Evolutionary conservation across 2,797 vertebrate genomes (phyloP), one percentile per base, ranked within the genome.

Genomic region (Sciurus vulgaris): DNA sequence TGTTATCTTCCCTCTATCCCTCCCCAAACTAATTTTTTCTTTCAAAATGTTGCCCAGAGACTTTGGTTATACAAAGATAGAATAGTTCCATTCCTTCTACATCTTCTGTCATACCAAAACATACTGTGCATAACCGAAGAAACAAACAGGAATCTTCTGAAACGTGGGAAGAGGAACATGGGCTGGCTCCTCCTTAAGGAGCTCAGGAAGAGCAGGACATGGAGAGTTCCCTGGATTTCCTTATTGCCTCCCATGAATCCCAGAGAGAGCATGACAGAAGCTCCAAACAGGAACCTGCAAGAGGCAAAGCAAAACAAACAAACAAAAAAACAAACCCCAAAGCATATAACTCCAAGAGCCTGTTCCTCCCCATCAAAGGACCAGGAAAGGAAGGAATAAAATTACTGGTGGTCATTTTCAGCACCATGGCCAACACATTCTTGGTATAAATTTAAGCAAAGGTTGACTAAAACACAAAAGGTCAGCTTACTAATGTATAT

Each of bases 21-120:
- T 4, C 49, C 22, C 7, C 12, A 72, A 94, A 84, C 18, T 67
- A 13, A 54, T 83, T 10, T 61, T 61, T 86, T 92, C 14, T 93
- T 87, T 94, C 56, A 79, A 91, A 82, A 70, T 14, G 3, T 81
- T 79, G 84, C 22, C 11, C 26, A 93, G n/a, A 94, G 7, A 35
- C n/a, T 85, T 44, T 56, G 49, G 10, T 76, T 35, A 61, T 6
- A 93, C 56, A 41, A 69, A n/a, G 18, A 61, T 0, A 73, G 41
- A 24, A 8, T 44, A 44, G 61, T 4, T 2, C 4, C 11, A 56
- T 47, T 41, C 7, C 15, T 56, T 15, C 4, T 54, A 2, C 44
- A 18, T 69, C 30, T 13, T 90, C 47, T 2, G 2, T 74, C 44
- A 56, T 65, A 41, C 20, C 6, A 70, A 83, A 79, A 91, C 61